Base-by-base conservation (phyloP, 2,888 invertebrate genomes). In the Argyra leucocephala region DNA sequence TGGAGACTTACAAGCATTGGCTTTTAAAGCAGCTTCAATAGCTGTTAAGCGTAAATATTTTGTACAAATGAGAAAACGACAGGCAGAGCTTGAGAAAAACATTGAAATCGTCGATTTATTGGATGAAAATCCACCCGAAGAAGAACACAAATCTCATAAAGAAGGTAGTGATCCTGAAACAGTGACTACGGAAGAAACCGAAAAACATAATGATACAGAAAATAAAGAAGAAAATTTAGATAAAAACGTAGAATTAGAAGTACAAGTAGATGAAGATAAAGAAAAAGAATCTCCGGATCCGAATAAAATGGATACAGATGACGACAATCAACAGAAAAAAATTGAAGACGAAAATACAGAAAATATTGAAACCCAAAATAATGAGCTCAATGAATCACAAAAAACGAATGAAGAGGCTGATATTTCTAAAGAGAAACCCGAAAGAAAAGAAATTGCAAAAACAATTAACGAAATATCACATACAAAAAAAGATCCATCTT, bases 1-100 rank as follows among this genome's bases (percentile, higher is more conserved):
- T 18, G 96, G 94, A 5, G 96, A 99, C 83, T 81, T 99, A 70
- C 85, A 89, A 77, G 88, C 93, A 0, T 82, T 97, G 64, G 87
- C 91, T 0, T 85, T 92, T 69, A 93, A 95, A 79, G 93, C 97
- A 2, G 91, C 93, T 12, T 89, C 93, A 76, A 86, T 87, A 71
- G 95, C 96, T 61, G 89, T 95, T 0, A 90, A 92, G 74, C 83
- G 89, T 6, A 72, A 74, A 24, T 78, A 76, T 10, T 71, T 75
- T 66, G 72, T 75, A 64, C 74, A 76, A 70, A 75, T 76, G 69
- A 74, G 75, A 2, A 75, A 75, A 22, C 70, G 77, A 22, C 76
- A 76, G 57, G 69, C 71, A 1, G 74, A 75, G 24, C 73, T 69
- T 18, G 74, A 75, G 37, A 70, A 73, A 58, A 76, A 78, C 61